These are phyloP conservation scores for Melinopterus prodromus DNA, from an alignment of 2,888 invertebrate species.

Conservation along the genomic window DNA sequence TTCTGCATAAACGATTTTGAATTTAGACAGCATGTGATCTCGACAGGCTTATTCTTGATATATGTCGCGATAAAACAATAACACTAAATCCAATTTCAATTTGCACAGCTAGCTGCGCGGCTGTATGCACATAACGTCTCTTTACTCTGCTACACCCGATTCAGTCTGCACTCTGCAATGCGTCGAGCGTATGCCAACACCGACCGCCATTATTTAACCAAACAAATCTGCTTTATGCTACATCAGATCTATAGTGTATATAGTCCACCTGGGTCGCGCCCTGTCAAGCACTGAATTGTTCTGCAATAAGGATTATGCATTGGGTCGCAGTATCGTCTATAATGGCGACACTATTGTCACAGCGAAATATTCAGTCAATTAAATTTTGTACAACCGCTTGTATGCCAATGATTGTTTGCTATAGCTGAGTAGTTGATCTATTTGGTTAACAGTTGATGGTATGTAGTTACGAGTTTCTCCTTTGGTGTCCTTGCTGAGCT, in stretches of 20 bases:
- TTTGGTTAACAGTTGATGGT: too few relatives aligned
- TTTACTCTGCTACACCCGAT: background rate
- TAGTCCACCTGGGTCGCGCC: background rate
- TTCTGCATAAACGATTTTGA: background rate
- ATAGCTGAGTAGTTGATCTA: too few relatives aligned
- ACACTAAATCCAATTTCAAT: conserved; percentile 24
- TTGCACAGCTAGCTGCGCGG: background rate
- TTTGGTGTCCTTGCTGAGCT: too few relatives aligned
- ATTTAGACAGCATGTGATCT: background rate
- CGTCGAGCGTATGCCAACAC: background rate
- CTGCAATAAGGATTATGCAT: background rate
- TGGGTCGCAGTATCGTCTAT: background rate
- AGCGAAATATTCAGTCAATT: background rate
- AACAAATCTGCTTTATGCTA: background rate
- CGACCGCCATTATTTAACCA: background rate
- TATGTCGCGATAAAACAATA: conserved; percentile 17
- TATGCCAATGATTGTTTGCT: background rate
- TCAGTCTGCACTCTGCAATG: background rate
- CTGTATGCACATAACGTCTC: background rate
- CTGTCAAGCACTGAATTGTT: background rate
- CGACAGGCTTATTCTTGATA: background rate
- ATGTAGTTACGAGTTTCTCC: too few relatives aligned
- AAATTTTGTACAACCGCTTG: background rate
- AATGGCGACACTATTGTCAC: background rate
- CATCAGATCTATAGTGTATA: background rate